Percentiles rank a stretch among this genome's conserved stretches.
Conservation (phyloP, 2,113 vertebrate genomes). For the Rhipidura dahli region DNA sequence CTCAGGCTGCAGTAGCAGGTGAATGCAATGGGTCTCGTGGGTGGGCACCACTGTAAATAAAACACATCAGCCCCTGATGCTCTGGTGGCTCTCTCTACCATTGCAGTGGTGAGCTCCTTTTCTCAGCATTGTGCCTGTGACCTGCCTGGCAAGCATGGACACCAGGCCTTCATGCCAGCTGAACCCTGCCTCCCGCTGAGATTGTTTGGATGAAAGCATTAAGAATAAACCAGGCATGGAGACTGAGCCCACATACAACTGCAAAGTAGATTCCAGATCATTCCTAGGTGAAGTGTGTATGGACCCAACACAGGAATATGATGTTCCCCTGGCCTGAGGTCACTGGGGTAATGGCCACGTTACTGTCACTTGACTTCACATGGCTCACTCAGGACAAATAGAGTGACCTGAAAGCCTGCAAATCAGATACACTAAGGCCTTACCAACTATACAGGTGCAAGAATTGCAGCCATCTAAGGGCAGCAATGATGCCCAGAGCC, state of each 20-base stretch:
- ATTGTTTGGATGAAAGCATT: neutral
- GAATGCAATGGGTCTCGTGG: neutral
- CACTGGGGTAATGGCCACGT: neutral
- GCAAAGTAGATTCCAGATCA: neutral
- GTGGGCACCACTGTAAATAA: neutral
- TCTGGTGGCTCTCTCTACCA: neutral
- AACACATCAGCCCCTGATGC: neutral
- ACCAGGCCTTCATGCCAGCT: neutral
- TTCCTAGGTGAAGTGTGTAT: neutral
- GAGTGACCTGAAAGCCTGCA: neutral
- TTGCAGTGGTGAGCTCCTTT: neutral
- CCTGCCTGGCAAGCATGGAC: neutral
- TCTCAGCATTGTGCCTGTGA: neutral
- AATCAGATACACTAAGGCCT: neutral
- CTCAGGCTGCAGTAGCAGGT: neutral
- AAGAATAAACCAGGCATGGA: neutral
- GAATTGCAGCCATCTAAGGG: neutral
- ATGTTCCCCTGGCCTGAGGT: neutral
- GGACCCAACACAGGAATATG: neutral
- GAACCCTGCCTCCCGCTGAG: neutral
- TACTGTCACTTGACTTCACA: neutral
- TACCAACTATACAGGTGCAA: neutral
- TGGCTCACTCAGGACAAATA: neutral
- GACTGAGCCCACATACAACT: neutral
- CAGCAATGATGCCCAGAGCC: neutral